Conservation (phyloP, 2,888 invertebrate species). For the Metopia argyrocephala region DNA sequence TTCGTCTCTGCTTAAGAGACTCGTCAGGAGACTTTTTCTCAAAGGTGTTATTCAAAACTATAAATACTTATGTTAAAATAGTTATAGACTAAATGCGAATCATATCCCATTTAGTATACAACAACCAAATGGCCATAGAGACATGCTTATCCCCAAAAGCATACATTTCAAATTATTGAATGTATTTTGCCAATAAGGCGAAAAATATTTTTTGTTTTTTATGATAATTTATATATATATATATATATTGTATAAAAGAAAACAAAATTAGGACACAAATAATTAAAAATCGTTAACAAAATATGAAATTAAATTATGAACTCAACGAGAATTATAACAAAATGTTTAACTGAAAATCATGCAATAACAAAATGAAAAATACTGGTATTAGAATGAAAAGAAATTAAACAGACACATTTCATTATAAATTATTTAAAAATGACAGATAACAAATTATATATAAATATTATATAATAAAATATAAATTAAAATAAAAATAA, state of each 20-base stretch:
- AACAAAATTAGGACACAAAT: neutral
- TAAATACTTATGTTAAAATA: too few species aligned
- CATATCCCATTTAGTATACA: too few species aligned
- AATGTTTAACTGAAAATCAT: slow-evolving; percentile 31
- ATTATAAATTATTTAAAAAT: slow-evolving; percentile 45
- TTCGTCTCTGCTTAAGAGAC: too few species aligned
- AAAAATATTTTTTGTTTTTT: too few species aligned
- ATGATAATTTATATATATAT: too few species aligned
- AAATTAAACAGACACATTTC: slow-evolving; percentile 47
- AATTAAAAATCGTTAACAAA: slow-evolving; percentile 43
- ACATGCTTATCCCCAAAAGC: too few species aligned
- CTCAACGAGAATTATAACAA: slow-evolving; percentile 5
- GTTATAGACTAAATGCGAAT: too few species aligned
- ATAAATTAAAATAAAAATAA: slow-evolving; percentile 14
- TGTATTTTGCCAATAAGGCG: too few species aligned
- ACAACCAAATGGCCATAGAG: too few species aligned
- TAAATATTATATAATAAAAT: slow-evolving; percentile 19
- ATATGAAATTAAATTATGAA: slow-evolving; percentile 24
- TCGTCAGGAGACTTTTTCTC: too few species aligned
- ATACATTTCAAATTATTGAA: too few species aligned
- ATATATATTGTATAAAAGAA: neutral
- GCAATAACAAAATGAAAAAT: slow-evolving; percentile 28
- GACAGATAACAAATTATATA: neutral
- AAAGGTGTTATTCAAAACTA: too few species aligned
- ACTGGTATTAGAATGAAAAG: neutral